phyloP scores from a whole-genome alignment of 1,140 invertebrate genomes.

The Parasteatoda tepidariorum region DNA sequence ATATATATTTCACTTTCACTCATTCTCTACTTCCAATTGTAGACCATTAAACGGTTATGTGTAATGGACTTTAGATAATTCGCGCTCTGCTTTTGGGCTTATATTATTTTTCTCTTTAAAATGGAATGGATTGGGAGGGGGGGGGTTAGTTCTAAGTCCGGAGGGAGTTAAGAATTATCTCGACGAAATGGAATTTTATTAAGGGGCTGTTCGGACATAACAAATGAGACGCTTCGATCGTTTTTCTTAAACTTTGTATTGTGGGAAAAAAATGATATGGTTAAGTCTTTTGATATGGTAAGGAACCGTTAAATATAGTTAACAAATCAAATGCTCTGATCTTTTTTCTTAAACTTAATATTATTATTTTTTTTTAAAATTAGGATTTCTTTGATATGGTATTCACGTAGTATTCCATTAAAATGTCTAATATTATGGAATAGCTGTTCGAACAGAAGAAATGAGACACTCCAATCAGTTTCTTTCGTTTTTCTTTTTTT shows the following conservation, averaged over 20 bases:
- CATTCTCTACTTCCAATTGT: slow-evolving; percentile 9
- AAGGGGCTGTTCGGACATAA: slow-evolving; percentile 19
- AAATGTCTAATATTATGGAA: too few relatives aligned
- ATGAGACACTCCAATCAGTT: too few relatives aligned
- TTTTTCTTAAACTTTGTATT: slow-evolving; percentile 3
- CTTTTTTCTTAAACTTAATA: neutral
- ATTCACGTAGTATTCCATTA: too few relatives aligned
- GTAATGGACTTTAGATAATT: slow-evolving; percentile 39
- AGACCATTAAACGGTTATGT: slow-evolving; percentile 30
- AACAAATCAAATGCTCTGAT: neutral
- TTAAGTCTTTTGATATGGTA: neutral
- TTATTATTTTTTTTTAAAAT: neutral
- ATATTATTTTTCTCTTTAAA: slow-evolving; percentile 10
- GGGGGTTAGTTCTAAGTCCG: neutral
- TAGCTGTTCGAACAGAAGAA: too few relatives aligned
- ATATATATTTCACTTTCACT: neutral
- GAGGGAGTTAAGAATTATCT: neutral
- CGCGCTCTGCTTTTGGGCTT: neutral
- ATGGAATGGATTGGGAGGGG: neutral
- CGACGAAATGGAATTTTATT: slow-evolving; percentile 3
- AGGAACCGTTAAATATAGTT: neutral
- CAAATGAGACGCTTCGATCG: slow-evolving; percentile 10
- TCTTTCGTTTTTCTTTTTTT: too few relatives aligned
- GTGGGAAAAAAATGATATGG: too few relatives aligned
- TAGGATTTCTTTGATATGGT: neutral